A percentile compares a stretch with the other conserved stretches of the same genome.
Evolutionary conservation across 2,797 vertebrate genomes (phyloP).

Genomic region (Pangasius macronema): DNA sequence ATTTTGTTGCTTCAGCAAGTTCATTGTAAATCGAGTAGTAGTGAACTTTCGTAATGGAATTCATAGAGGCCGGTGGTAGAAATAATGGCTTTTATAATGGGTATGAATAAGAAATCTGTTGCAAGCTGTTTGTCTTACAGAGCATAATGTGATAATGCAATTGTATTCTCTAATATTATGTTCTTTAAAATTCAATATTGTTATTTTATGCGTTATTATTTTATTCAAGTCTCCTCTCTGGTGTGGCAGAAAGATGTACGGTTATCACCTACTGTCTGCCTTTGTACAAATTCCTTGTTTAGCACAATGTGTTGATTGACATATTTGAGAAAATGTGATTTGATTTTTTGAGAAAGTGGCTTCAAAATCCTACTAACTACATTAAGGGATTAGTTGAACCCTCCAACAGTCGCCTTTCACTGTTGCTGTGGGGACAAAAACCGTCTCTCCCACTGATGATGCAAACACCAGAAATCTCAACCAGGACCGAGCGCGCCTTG

Average conservation of each 20-base stretch:
- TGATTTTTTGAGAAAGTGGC: constrained; percentile 36
- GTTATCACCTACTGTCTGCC: constrained; percentile 66
- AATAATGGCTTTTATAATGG: not conserved
- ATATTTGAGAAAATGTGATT: constrained; percentile 65
- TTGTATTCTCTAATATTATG: not conserved
- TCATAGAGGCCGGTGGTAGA: not conserved
- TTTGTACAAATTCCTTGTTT: constrained; percentile 66
- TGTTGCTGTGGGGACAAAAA: constrained; percentile 62
- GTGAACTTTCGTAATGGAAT: not conserved
- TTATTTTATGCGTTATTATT: not conserved
- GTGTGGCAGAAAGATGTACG: constrained; percentile 61
- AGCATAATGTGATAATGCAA: not conserved
- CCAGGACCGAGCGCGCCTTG: constrained; percentile 50
- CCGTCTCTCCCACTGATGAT: constrained; percentile 69
- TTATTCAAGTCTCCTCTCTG: not conserved
- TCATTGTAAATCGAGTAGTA: not conserved
- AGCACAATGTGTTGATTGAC: constrained; percentile 54
- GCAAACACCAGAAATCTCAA: constrained; percentile 79
- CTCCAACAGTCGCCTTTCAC: constrained; percentile 35
- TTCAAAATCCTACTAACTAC: constrained; percentile 52
- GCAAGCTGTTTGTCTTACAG: not conserved
- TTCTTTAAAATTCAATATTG: not conserved
- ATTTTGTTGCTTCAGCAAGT: constrained; percentile 13
- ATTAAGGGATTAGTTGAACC: constrained; percentile 56
- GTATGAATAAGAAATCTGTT: not conserved